phyloP scores from a whole-genome alignment of 2,888 invertebrate species.

The Tricholauxania praeusta region DNA sequence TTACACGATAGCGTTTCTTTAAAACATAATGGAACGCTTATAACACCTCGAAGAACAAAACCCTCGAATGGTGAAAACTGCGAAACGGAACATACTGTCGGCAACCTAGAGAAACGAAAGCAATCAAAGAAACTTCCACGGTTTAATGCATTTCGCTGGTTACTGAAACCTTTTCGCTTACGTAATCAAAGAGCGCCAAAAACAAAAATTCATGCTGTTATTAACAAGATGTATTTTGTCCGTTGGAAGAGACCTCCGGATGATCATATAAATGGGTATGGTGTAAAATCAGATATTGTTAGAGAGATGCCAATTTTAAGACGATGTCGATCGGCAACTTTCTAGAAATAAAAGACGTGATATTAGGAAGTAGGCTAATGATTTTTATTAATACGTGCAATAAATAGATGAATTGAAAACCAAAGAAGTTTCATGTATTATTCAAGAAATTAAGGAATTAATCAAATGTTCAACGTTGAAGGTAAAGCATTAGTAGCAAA shows the following conservation, averaged over 20 bases:
- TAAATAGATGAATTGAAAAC: too few relatives aligned
- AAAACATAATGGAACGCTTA: conserved; percentile 45
- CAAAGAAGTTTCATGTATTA: too few relatives aligned
- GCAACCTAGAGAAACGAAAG: background rate
- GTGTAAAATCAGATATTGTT: conserved; percentile 40
- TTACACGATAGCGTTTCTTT: conserved; percentile 41
- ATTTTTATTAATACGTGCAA: too few relatives aligned
- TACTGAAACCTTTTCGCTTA: conserved; percentile 55
- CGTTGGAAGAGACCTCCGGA: conserved; percentile 62
- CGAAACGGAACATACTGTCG: conserved; percentile 10
- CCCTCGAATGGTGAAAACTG: background rate
- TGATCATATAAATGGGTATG: conserved; percentile 36
- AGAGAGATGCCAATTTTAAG: conserved; percentile 46
- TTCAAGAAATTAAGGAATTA: too few relatives aligned
- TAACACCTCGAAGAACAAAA: conserved; percentile 39
- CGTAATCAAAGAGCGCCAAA: conserved; percentile 35
- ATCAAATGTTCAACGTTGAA: too few relatives aligned
- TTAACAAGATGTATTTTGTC: conserved; percentile 64
- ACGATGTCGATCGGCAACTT: conserved; percentile 59
- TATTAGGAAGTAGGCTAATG: too few relatives aligned
- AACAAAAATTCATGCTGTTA: conserved; percentile 56
- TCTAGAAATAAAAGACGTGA: conserved; percentile 45
- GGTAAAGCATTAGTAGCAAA: too few relatives aligned
- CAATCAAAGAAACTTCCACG: conserved; percentile 27
- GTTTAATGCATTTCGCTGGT: conserved; percentile 53